Conservation (phyloP, 2,797 vertebrate species). For the Manis pentadactyla region DNA sequence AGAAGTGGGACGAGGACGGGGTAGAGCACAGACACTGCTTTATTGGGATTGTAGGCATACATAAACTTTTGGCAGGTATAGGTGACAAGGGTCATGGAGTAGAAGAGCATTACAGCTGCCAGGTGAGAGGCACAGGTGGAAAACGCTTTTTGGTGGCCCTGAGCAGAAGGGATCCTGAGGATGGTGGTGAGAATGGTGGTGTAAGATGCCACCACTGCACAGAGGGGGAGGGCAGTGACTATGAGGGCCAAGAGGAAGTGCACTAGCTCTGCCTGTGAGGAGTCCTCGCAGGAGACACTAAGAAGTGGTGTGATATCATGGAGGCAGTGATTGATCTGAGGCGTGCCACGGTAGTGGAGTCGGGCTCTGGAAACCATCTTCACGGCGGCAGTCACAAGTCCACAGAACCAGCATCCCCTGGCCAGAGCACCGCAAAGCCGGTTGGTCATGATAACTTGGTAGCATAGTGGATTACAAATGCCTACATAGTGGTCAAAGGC, state of each 20-base stretch:
- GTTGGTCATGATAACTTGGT: conserved; percentile 80
- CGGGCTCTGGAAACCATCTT: conserved; percentile 82
- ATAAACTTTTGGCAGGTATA: conserved; percentile 61
- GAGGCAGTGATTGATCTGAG: conserved; percentile 85
- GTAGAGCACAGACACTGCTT: conserved; percentile 69
- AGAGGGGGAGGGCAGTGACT: conserved; percentile 74
- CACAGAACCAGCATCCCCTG: conserved; percentile 82
- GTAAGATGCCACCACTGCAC: conserved; percentile 74
- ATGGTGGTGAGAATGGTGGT: conserved; percentile 72
- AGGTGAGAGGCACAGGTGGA: conserved; percentile 83
- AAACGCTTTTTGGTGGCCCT: conserved; percentile 76
- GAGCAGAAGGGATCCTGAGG: conserved; percentile 76
- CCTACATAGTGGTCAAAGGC: conserved; percentile 84
- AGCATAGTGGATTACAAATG: conserved; percentile 82
- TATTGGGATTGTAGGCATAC: conserved; percentile 58
- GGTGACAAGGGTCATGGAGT: conserved; percentile 75
- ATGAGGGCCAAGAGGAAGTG: conserved; percentile 73
- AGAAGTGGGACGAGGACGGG: conserved; percentile 71
- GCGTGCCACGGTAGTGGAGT: conserved; percentile 77
- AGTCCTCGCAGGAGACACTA: conserved; percentile 79
- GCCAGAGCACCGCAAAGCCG: conserved; percentile 73
- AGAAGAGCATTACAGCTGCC: conserved; percentile 71
- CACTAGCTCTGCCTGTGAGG: conserved; percentile 61
- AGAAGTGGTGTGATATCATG: conserved; percentile 85
- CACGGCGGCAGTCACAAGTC: conserved; percentile 82